Conservation (phyloP, 1,140 invertebrate genomes). For the Globodera rostochiensis region DNA sequence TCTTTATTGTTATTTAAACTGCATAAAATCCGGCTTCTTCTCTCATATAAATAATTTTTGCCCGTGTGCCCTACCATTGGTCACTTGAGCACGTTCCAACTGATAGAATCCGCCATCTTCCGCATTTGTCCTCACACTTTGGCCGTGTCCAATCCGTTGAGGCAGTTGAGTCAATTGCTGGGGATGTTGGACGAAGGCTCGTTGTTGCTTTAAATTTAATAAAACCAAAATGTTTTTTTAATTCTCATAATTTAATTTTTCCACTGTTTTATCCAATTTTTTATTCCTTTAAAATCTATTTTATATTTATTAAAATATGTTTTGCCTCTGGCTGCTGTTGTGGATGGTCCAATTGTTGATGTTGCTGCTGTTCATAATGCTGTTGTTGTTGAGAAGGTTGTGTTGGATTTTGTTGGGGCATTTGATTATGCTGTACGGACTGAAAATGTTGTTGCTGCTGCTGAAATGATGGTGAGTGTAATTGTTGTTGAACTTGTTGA, state of each 20-base stretch:
- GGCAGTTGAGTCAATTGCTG: neutral
- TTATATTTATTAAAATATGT: too few species aligned
- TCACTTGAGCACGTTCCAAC: constrained; percentile 15
- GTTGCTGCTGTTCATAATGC: neutral
- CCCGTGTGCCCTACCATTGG: neutral
- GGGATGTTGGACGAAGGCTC: neutral
- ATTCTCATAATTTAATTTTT: too few species aligned
- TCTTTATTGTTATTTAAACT: too few species aligned
- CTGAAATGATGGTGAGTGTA: neutral
- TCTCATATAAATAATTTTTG: neutral
- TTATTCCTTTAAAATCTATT: too few species aligned
- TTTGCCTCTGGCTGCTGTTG: too few species aligned
- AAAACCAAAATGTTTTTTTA: too few species aligned
- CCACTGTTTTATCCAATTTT: too few species aligned
- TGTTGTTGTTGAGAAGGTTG: neutral
- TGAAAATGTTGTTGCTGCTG: neutral
- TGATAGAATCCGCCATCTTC: constrained; percentile 16
- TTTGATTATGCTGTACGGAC: too few species aligned
- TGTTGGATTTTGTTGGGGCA: too few species aligned
- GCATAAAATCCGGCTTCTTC: too few species aligned
- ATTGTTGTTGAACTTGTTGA: neutral
- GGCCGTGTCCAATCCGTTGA: neutral
- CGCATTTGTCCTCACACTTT: neutral
- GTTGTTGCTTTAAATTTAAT: neutral
- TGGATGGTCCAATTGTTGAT: neutral